phyloP scores from a whole-genome alignment of 1,140 invertebrate species.

The Agrilus planipennis region DNA sequence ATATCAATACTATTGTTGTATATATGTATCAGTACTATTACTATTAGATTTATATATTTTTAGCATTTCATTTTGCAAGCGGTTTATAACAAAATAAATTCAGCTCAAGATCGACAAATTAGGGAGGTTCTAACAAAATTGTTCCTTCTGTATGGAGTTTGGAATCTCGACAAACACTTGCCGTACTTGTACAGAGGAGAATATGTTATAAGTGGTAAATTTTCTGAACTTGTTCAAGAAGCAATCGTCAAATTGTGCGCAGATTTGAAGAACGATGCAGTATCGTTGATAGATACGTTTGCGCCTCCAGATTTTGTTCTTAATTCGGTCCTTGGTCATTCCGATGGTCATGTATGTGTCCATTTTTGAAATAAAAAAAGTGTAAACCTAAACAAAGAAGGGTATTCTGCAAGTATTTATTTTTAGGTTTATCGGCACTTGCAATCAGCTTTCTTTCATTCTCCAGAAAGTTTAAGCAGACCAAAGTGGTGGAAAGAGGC shows the following conservation, averaged over 20 bases:
- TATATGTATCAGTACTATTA: too few species aligned
- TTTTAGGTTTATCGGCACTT: not conserved
- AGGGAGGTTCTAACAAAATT: conserved; percentile 49
- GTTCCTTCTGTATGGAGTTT: conserved; percentile 60
- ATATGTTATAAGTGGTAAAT: conserved; percentile 39
- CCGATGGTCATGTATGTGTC: conserved; percentile 58
- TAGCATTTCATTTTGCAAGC: not conserved
- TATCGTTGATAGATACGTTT: conserved; percentile 70
- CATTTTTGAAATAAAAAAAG: not conserved
- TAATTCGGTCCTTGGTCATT: conserved; percentile 63
- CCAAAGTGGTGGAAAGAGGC: not conserved
- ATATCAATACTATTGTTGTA: too few species aligned
- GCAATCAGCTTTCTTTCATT: not conserved
- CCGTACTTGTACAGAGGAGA: conserved; percentile 65
- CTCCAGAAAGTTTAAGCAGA: not conserved
- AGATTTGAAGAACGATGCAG: conserved; percentile 57
- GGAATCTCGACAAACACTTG: conserved; percentile 56
- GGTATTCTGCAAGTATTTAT: not conserved
- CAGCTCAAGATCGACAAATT: conserved; percentile 36
- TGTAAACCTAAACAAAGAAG: not conserved
- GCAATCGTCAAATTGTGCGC: conserved; percentile 49
- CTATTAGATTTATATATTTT: not conserved
- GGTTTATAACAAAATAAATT: conserved; percentile 34
- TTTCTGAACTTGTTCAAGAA: conserved; percentile 39
- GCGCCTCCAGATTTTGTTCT: conserved; percentile 80